Percentiles rank a stretch among this genome's conserved stretches.
Evolutionary conservation across 2,888 invertebrate species (phyloP).

Genomic region (Scaptomyza parva): DNA sequence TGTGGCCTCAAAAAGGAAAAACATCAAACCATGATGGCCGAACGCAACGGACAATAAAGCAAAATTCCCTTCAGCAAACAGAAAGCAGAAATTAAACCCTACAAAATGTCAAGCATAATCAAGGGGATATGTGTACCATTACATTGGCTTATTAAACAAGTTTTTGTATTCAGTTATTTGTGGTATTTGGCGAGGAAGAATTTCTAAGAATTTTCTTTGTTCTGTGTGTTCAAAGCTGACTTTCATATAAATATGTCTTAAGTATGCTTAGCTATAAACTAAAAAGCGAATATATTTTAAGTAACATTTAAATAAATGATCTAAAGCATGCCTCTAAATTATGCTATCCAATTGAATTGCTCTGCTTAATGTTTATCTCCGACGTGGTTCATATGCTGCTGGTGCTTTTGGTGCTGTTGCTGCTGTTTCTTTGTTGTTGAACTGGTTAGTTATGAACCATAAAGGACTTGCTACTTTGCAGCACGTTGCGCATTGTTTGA

Average conservation of each 20-base stretch:
- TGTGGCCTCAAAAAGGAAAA: constrained; percentile 70
- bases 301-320: background rate
- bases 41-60: constrained; percentile 7
- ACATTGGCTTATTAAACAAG: background rate
- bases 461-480: constrained; percentile 55
- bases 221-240: too few relatives aligned
- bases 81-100: background rate
- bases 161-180: background rate
- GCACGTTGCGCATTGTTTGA: constrained; percentile 47
- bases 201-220: too few relatives aligned
- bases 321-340: constrained; percentile 1
- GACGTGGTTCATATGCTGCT: constrained; percentile 17
- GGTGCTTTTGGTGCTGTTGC: background rate
- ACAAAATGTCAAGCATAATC: background rate
- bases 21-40: constrained; percentile 33
- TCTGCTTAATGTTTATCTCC: constrained; percentile 40
- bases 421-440: constrained; percentile 27
- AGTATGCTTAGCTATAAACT: background rate
- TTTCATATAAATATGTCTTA: too few relatives aligned
- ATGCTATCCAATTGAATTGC: constrained; percentile 47
- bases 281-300: background rate
- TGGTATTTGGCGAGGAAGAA: too few relatives aligned
- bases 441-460: constrained; percentile 52
- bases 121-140: background rate
- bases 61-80: constrained; percentile 18